Evolutionary conservation across 2,113 vertebrate species (phyloP).

Genomic region (Eubucco bourcierii): DNA sequence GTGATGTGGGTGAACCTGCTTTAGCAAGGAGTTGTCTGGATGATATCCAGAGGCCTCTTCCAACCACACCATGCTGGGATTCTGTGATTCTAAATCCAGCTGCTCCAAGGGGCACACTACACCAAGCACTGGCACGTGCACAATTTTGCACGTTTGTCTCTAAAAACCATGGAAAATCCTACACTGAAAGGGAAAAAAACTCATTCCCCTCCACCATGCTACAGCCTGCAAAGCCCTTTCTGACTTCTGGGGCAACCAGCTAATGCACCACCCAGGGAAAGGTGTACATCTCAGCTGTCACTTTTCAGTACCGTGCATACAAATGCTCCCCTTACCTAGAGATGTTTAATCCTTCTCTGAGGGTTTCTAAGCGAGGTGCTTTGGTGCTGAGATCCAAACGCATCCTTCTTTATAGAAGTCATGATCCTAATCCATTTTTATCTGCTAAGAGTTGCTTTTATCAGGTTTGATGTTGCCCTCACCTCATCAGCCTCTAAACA

Average conservation of each 20-base stretch:
- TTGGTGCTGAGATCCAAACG: not conserved
- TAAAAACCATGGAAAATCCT: not conserved
- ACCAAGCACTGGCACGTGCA: not conserved
- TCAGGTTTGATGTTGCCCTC: not conserved
- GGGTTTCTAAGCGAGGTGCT: not conserved
- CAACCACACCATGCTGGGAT: too few relatives aligned
- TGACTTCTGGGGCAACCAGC: not conserved
- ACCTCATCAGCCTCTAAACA: not conserved
- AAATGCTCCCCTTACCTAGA: not conserved
- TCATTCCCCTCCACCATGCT: not conserved
- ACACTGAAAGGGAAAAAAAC: not conserved
- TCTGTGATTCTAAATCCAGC: not conserved
- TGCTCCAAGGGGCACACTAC: not conserved
- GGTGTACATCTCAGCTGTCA: not conserved
- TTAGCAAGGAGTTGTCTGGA: too few relatives aligned
- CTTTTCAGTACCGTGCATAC: accelerated
- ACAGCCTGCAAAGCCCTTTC: not conserved
- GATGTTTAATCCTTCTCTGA: not conserved
- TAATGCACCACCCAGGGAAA: not conserved
- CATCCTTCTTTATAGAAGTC: accelerated
- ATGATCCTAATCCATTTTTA: not conserved
- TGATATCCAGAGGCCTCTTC: too few relatives aligned
- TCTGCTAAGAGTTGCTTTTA: not conserved
- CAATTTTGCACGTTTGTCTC: not conserved
- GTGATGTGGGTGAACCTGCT: too few relatives aligned